Percentiles rank a stretch among this genome's conserved stretches.
These are phyloP conservation scores for Blastomussa wellsi DNA, from an alignment of 92 coral and sea anemone species.

Conservation along the genomic window DNA sequence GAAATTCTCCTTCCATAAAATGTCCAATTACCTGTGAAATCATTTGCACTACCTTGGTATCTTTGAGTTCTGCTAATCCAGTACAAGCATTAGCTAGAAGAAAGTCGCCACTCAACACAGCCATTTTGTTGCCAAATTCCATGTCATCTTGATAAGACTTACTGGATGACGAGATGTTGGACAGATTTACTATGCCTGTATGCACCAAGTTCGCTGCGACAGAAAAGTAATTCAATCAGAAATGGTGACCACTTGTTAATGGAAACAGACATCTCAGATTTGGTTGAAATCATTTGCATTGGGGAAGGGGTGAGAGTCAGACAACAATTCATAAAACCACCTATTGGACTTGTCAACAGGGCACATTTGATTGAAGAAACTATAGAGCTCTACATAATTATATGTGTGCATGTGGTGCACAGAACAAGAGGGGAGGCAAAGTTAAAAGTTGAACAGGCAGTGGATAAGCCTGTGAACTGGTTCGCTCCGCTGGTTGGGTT, in stretches of 20 bases:
- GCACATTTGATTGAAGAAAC: too few species aligned
- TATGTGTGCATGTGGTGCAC: too few species aligned
- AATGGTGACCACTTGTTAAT: background rate
- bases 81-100: slow-evolving; percentile 91
- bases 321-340: too few species aligned
- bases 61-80: slow-evolving; percentile 79
- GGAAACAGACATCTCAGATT: background rate
- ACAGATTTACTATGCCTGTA: slow-evolving; percentile 86
- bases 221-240: background rate
- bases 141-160: slow-evolving; percentile 66
- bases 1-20: slow-evolving; percentile 85
- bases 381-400: too few species aligned
- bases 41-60: slow-evolving; percentile 82
- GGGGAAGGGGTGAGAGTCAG: too few species aligned
- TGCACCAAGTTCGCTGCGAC: slow-evolving; percentile 84
- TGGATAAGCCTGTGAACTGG: too few species aligned
- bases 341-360: too few species aligned
- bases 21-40: slow-evolving; percentile 88
- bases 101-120: slow-evolving; percentile 92
- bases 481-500: too few species aligned
- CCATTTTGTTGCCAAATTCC: slow-evolving; percentile 93
- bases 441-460: too few species aligned
- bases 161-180: slow-evolving; percentile 52
- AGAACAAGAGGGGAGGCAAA: too few species aligned
- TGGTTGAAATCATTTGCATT: background rate